These are phyloP conservation scores for Psilopsiagon aymara DNA, from an alignment of 2,113 vertebrate species.

Conservation along the genomic window DNA sequence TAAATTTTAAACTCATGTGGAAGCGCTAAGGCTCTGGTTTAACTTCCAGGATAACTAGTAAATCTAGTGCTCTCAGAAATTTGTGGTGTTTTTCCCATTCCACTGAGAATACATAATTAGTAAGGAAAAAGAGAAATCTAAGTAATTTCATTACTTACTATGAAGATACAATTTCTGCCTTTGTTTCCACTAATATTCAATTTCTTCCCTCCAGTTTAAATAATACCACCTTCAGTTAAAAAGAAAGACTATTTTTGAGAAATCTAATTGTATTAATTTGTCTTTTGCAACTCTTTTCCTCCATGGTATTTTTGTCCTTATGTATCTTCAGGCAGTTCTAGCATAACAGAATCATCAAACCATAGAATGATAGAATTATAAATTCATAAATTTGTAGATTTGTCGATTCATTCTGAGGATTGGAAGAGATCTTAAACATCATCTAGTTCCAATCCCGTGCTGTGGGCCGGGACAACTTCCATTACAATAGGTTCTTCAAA, in stretches of 20 bases:
- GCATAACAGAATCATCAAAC: background rate
- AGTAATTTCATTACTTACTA: background rate
- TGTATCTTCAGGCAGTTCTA: background rate
- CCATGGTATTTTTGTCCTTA: background rate
- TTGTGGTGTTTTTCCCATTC: background rate
- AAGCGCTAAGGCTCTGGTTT: background rate
- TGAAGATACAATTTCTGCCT: background rate
- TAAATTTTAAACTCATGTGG: background rate
- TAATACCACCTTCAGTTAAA: background rate
- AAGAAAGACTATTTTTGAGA: background rate
- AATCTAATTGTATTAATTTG: background rate
- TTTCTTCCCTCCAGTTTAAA: background rate
- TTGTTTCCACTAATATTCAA: background rate
- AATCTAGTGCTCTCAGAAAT: background rate
- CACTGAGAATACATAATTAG: background rate
- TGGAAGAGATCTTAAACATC: background rate
- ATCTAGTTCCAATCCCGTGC: background rate
- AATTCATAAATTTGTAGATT: background rate
- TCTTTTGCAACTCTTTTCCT: background rate
- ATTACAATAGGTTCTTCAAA: background rate
- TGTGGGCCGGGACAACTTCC: background rate
- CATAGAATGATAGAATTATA: background rate
- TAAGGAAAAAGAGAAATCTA: background rate
- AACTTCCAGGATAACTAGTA: background rate
- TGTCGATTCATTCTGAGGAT: background rate